A percentile compares a stretch with the other conserved stretches of the same genome.
These are phyloP conservation scores for Polypterus bichir DNA, from an alignment of 2,113 vertebrate genomes.

Conservation along the genomic window DNA sequence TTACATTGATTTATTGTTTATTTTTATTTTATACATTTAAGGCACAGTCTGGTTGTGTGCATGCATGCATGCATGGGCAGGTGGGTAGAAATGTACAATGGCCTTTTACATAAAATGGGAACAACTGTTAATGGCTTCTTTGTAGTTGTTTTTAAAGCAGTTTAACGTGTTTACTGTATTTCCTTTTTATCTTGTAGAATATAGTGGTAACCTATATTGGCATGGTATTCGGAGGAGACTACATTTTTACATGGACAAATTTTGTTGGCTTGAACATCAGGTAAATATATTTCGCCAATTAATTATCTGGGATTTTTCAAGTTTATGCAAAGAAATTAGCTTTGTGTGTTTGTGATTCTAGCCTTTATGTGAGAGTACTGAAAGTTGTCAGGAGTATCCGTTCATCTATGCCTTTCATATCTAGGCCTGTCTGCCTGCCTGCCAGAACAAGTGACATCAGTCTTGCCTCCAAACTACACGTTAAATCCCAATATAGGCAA, in stretches of 20 bases:
- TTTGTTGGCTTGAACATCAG: constrained; percentile 94
- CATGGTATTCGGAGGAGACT: constrained; percentile 94
- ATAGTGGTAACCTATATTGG: constrained; percentile 92
- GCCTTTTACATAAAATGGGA: too few relatives aligned
- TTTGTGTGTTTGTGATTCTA: too few relatives aligned
- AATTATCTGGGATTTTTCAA: background rate
- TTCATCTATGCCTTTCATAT: too few relatives aligned
- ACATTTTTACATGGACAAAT: constrained; percentile 95
- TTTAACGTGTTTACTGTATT: background rate
- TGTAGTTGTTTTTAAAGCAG: constrained; percentile 2
- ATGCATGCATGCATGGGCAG: too few relatives aligned
- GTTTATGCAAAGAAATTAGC: background rate
- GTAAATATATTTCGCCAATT: constrained; percentile 39
- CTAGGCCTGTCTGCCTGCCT: too few relatives aligned
- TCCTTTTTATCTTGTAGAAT: constrained; percentile 55
- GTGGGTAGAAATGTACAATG: too few relatives aligned
- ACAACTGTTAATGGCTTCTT: constrained; percentile 1
- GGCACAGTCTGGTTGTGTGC: too few relatives aligned
- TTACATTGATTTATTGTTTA: background rate
- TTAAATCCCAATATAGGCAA: too few relatives aligned
- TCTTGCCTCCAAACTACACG: too few relatives aligned
- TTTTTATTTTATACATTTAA: background rate
- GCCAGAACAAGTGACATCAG: too few relatives aligned
- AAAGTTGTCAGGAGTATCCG: too few relatives aligned
- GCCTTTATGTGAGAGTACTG: too few relatives aligned